A percentile compares a stretch with the other conserved stretches of the same genome.
phyloP scores from a whole-genome alignment of 2,888 invertebrate genomes.

The Caenorhabditis wallacei region DNA sequence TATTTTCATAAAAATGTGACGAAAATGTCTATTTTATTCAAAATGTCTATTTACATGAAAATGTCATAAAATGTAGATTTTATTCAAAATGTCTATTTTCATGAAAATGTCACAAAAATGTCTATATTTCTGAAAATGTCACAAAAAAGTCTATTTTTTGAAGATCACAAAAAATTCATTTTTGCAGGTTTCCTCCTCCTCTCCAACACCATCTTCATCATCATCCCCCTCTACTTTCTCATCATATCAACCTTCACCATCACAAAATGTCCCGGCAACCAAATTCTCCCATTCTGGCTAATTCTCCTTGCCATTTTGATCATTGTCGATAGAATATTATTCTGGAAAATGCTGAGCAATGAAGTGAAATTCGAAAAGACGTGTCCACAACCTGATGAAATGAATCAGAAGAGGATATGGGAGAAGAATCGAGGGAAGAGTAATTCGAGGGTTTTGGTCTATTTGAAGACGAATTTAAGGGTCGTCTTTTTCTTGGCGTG shows the following conservation, averaged over 20 bases:
- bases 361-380: slow-evolving; percentile 3
- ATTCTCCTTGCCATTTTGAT: not conserved
- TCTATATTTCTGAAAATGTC: not conserved
- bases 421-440: slow-evolving; percentile 8
- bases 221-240: slow-evolving; percentile 9
- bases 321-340: slow-evolving; percentile 11
- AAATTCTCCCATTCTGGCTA: slow-evolving; percentile 21
- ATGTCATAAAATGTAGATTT: too few relatives aligned
- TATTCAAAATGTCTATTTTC: not conserved
- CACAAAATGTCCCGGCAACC: slow-evolving; percentile 1
- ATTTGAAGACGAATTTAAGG: slow-evolving; percentile 16
- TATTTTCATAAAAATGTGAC: too few relatives aligned
- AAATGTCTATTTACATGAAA: too few relatives aligned
- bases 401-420: slow-evolving; percentile 3
- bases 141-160: not conserved
- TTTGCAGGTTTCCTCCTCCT: slow-evolving; percentile 7
- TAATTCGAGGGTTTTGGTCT: slow-evolving; percentile 3
- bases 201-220: not conserved
- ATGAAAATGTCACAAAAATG: too few relatives aligned
- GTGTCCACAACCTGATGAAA: not conserved
- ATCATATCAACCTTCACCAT: not conserved
- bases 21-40: too few relatives aligned
- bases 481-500: slow-evolving; percentile 19
- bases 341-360: slow-evolving; percentile 22
- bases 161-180: too few relatives aligned